These are phyloP conservation scores for Chesias legatella DNA, from an alignment of 2,888 invertebrate genomes.

Conservation along the genomic window DNA sequence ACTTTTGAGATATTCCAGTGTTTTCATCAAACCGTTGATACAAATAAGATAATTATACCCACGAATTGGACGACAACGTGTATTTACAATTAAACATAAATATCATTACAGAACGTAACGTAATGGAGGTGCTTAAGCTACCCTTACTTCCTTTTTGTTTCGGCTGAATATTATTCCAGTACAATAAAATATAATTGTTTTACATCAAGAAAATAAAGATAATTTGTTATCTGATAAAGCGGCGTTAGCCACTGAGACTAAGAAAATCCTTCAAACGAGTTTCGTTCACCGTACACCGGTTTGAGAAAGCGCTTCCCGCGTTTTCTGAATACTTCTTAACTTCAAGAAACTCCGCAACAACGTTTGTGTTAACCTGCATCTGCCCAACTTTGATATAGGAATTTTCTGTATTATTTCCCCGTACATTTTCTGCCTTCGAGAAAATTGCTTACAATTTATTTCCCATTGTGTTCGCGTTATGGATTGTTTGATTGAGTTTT, in stretches of 20 bases:
- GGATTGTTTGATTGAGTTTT: constrained; percentile 14
- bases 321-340: constrained; percentile 9
- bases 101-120: too few relatives aligned
- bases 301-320: neutral
- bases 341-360: constrained; percentile 1
- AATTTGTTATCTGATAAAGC: neutral
- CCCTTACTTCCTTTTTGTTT: too few relatives aligned
- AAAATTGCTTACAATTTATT: constrained; percentile 16
- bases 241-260: neutral
- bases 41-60: too few relatives aligned
- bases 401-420: constrained; percentile 12
- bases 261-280: constrained; percentile 6
- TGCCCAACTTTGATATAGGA: constrained; percentile 13
- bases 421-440: constrained; percentile 10
- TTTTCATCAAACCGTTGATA: too few relatives aligned
- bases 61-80: too few relatives aligned
- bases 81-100: too few relatives aligned
- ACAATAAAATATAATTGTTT: too few relatives aligned
- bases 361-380: constrained; percentile 15
- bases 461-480: constrained; percentile 13
- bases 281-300: constrained; percentile 5
- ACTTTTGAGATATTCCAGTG: too few relatives aligned
- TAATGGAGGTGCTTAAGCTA: too few relatives aligned
- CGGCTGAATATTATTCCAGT: too few relatives aligned
- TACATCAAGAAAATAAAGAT: too few relatives aligned